These are phyloP conservation scores for Ophion slaviceki DNA, from an alignment of 2,888 invertebrate species.

Conservation along the genomic window DNA sequence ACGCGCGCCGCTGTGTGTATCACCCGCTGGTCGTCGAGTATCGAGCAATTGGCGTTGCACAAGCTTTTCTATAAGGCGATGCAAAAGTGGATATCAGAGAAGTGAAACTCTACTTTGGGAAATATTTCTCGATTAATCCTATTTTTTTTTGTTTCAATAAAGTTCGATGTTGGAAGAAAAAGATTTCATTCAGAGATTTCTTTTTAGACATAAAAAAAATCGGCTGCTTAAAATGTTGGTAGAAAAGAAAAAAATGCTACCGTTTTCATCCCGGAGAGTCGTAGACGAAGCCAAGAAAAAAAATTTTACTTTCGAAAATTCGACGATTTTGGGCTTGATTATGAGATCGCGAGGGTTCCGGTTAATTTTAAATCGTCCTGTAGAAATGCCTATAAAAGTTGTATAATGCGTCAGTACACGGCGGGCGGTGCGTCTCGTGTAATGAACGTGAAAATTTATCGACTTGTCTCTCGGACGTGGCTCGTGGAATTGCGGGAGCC, in stretches of 20 bases:
- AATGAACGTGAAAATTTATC: slow-evolving; percentile 78
- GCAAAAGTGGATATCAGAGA: not conserved
- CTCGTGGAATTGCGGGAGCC: slow-evolving; percentile 50
- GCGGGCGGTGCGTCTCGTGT: slow-evolving; percentile 71
- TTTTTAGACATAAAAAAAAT: no score
- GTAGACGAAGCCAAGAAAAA: not conserved
- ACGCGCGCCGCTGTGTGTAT: slow-evolving; percentile 25
- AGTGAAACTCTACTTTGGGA: not conserved
- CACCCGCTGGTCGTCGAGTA: slow-evolving; percentile 66
- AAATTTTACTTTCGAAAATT: not conserved
- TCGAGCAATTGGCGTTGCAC: slow-evolving; percentile 14
- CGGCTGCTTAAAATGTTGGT: no score
- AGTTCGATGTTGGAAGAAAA: not conserved
- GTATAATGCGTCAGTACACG: not conserved
- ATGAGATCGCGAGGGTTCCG: not conserved
- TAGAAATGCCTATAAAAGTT: slow-evolving; percentile 17
- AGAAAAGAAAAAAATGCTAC: no score
- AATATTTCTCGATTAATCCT: not conserved
- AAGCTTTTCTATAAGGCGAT: slow-evolving; percentile 11
- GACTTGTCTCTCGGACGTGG: slow-evolving; percentile 72
- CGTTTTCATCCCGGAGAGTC: no score
- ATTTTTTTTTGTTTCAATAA: not conserved
- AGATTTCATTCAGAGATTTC: no score
- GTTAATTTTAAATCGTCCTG: slow-evolving; percentile 7
- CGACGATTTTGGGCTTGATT: not conserved